phyloP scores from a whole-genome alignment of 1,140 invertebrate species.

The Andrena cerasifolii region DNA sequence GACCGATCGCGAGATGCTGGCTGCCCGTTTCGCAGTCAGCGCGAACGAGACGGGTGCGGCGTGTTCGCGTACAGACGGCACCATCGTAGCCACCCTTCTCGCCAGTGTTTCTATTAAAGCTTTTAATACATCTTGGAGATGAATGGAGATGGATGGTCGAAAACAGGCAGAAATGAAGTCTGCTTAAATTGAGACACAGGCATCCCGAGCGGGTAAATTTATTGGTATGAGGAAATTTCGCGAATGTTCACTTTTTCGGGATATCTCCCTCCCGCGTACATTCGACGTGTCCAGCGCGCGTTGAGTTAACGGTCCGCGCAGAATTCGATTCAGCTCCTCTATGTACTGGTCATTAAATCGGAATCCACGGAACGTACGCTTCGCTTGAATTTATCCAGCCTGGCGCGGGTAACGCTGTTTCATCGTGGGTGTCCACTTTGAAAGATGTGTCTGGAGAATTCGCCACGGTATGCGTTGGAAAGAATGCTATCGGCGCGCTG shows the following conservation, averaged over 20 bases:
- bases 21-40: too few species aligned
- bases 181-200: neutral
- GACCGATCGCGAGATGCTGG: too few species aligned
- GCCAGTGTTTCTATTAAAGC: constrained; percentile 1
- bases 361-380: neutral
- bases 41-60: too few species aligned
- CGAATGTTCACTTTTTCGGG: neutral
- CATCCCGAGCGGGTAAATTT: constrained; percentile 11
- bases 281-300: neutral
- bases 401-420: neutral
- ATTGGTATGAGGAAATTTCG: neutral
- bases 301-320: neutral
- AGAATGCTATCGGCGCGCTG: constrained; percentile 49
- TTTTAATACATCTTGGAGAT: constrained; percentile 18
- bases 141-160: neutral
- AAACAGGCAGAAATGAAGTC: neutral
- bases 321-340: neutral
- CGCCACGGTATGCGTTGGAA: constrained; percentile 21
- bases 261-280: neutral
- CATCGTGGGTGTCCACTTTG: neutral
- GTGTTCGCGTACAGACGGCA: constrained; percentile 1
- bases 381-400: neutral
- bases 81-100: neutral
- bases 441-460: constrained; percentile 17
- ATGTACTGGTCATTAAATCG: neutral